Base-by-base conservation (phyloP, 2,113 vertebrate genomes). In the Semicossyphus pulcher region DNA sequence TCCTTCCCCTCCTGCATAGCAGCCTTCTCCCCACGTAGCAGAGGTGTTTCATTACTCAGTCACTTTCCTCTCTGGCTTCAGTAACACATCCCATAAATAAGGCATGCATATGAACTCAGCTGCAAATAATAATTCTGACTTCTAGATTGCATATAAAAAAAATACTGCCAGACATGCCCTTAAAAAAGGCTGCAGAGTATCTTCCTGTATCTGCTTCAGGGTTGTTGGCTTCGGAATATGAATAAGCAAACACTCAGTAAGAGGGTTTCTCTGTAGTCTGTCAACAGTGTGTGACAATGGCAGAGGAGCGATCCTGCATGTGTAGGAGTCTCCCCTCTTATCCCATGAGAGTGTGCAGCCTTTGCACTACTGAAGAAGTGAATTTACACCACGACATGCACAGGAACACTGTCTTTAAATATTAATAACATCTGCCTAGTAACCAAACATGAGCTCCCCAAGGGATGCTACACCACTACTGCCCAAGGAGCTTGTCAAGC, bases 341-440 rank as follows among this genome's bases (percentile, higher is more conserved):
- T 78, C 84, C 86, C 85, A 23, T 21, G 86, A 72, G 81, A 85
- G 52, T 0, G 3, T 2, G 14, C 12, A 70, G 70, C 47, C 39
- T 74, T 70, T 77, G 61, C 78, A 75, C 77, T 49, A 60, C 58
- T 65, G 49, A 80, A 78, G 77, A 86, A 85, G 69, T 86, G 69
- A 83, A 70, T 85, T 80, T 71, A 76, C 75, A 81, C 83, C 72
- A 81, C 69, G 81, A 72, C 81, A 80, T 61, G 75, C 79, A 77
- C 56, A 80, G 62, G 62, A 80, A 75, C 57, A 57, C 76, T 12
- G 34, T 76, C 65, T 86, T 93, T 93, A 92, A 93, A 93, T 93
- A 93, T 93, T 91, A 83, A 94, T 80, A 83, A 82, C 72, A 76
- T 92, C 89, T 93, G 88, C 91, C 89, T 91, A 70, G 92, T 78